Evolutionary conservation across 2,797 vertebrate genomes (phyloP).

Genomic region (Poecilia gillii): DNA sequence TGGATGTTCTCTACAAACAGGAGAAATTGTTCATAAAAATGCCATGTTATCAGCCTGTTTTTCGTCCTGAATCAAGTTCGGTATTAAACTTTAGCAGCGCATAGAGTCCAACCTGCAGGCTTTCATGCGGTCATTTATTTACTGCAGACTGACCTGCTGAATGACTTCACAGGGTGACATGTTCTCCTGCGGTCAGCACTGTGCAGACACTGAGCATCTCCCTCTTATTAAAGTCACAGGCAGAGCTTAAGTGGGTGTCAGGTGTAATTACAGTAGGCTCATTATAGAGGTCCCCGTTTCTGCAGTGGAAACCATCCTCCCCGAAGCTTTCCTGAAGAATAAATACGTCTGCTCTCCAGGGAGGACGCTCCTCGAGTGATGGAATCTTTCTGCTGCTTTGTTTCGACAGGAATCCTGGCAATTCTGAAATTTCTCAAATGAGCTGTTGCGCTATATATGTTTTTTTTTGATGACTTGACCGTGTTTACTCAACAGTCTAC

Average conservation of each 20-base stretch:
- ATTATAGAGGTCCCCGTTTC: constrained; percentile 53
- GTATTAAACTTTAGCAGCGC: constrained; percentile 1
- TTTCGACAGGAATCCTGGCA: constrained; percentile 4
- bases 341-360: constrained; percentile 16
- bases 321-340: constrained; percentile 30
- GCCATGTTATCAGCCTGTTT: neutral
- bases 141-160: constrained; percentile 36
- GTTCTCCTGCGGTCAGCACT: constrained; percentile 46
- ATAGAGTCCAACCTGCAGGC: neutral
- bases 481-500: constrained; percentile 66
- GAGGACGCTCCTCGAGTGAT: constrained; percentile 13
- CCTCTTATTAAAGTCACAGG: constrained; percentile 62
- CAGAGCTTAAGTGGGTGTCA: constrained; percentile 50
- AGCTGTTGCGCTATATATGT: constrained; percentile 9
- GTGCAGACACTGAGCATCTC: constrained; percentile 45
- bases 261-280: constrained; percentile 60
- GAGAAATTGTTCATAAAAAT: neutral
- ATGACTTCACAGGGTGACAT: constrained; percentile 48
- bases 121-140: constrained; percentile 29
- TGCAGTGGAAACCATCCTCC: constrained; percentile 23
- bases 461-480: constrained; percentile 53
- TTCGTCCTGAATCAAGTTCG: neutral
- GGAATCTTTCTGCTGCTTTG: neutral
- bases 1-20: neutral
- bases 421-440: constrained; percentile 16